A percentile compares a stretch with the other conserved stretches of the same genome.
Evolutionary conservation across 2,113 vertebrate genomes (phyloP).

Genomic region (Menura novaehollandiae): DNA sequence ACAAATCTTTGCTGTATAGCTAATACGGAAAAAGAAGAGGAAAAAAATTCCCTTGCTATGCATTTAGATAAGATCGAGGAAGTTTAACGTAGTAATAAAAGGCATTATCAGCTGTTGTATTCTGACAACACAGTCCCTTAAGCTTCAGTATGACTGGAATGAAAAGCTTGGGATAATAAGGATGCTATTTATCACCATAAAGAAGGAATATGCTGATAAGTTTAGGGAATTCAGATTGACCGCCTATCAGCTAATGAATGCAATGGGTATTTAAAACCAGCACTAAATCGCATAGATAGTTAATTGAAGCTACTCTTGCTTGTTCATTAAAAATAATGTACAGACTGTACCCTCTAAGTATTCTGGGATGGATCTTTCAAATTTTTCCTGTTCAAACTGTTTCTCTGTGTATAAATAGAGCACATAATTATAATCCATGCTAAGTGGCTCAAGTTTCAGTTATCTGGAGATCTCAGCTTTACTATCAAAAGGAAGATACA

Average conservation of each 20-base stretch:
- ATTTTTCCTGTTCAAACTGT: background rate
- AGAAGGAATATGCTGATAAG: background rate
- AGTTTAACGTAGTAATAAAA: background rate
- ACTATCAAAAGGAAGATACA: background rate
- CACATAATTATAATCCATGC: background rate
- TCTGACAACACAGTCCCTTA: background rate
- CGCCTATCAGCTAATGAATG: constrained; percentile 3
- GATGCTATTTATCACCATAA: constrained; percentile 8
- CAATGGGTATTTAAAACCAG: constrained; percentile 9
- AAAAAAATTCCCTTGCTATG: background rate
- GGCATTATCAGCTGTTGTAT: background rate
- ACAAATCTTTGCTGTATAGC: background rate
- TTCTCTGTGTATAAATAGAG: background rate
- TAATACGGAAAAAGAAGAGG: background rate
- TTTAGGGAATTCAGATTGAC: background rate
- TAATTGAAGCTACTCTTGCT: constrained; percentile 14
- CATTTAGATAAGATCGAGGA: background rate
- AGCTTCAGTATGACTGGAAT: background rate
- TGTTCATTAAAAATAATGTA: constrained; percentile 22
- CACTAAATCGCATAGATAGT: background rate
- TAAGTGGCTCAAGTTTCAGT: background rate
- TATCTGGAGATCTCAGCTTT: background rate
- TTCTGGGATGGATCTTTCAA: background rate
- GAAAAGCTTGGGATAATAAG: background rate
- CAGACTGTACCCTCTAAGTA: background rate